These are phyloP conservation scores for Melieria picta DNA, from an alignment of 2,888 invertebrate genomes.

Conservation along the genomic window DNA sequence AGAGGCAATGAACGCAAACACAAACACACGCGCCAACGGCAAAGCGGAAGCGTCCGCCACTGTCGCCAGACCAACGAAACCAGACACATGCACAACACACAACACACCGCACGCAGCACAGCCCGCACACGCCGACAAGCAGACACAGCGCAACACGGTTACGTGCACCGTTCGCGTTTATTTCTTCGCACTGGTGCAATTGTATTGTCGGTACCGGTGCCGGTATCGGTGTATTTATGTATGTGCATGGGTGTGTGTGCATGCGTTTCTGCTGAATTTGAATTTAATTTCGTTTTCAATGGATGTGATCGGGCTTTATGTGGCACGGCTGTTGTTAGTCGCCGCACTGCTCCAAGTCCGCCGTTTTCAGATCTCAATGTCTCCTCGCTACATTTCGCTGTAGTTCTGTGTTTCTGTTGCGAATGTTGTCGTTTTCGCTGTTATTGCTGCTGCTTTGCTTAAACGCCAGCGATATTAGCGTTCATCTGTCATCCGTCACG, in stretches of 20 bases:
- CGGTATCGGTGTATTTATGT: not conserved
- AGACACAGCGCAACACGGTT: not conserved
- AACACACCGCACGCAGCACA: conserved; percentile 21
- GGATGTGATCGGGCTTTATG: conserved; percentile 40
- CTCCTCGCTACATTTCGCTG: conserved; percentile 14
- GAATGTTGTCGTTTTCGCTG: conserved; percentile 17
- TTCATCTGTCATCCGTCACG: no score
- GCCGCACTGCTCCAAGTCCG: no score
- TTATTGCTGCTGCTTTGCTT: not conserved
- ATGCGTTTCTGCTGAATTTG: conserved; percentile 34
- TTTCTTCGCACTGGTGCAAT: not conserved
- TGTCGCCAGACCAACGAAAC: conserved; percentile 44
- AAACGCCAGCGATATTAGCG: no score
- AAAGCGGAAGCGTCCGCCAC: conserved; percentile 42
- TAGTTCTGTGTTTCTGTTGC: not conserved
- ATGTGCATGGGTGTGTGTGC: not conserved
- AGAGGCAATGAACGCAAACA: conserved; percentile 64
- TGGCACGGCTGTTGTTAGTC: conserved; percentile 14
- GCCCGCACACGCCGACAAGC: conserved; percentile 41
- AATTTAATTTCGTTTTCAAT: conserved; percentile 43
- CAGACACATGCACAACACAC: conserved; percentile 39
- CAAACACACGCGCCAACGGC: conserved; percentile 47
- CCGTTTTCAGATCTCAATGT: no score
- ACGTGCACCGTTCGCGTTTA: no score
- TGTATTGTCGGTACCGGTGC: conserved; percentile 10